Percentiles rank a stretch among this genome's conserved stretches.
These are phyloP conservation scores for Cyrtorhinus lividipennis DNA, from an alignment of 1,140 invertebrate genomes.

Conservation along the genomic window DNA sequence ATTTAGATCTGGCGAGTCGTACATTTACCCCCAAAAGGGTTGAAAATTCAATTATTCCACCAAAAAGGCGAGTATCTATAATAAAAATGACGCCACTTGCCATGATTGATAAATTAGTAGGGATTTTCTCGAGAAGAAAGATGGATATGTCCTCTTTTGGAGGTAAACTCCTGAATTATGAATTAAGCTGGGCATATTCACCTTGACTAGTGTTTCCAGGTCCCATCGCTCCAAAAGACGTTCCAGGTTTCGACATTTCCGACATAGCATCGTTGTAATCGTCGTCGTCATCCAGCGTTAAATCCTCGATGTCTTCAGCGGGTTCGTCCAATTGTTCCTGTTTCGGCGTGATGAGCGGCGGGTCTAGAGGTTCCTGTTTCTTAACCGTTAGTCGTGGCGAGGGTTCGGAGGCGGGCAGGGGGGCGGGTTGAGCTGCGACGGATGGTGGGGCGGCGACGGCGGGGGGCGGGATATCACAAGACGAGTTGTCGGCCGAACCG, in stretches of 20 bases:
- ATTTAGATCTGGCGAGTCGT: too few species aligned
- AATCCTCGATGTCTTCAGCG: conserved; percentile 17
- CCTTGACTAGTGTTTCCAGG: neutral
- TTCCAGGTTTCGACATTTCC: conserved; percentile 19
- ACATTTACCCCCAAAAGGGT: too few species aligned
- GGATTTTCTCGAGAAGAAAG: too few species aligned
- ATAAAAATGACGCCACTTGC: too few species aligned
- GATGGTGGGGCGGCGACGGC: neutral
- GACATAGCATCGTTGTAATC: conserved; percentile 11
- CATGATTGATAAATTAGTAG: too few species aligned
- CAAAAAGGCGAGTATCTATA: too few species aligned
- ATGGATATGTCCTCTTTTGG: too few species aligned
- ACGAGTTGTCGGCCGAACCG: neutral
- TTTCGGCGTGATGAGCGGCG: conserved; percentile 14
- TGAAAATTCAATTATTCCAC: too few species aligned
- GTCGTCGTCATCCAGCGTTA: conserved; percentile 20
- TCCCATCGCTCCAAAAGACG: conserved; percentile 9
- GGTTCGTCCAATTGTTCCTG: conserved; percentile 16
- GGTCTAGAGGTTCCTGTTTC: conserved; percentile 13
- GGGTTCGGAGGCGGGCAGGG: neutral
- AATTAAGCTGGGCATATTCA: too few species aligned
- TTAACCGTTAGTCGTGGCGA: conserved; percentile 6
- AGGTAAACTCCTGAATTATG: too few species aligned
- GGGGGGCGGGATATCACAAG: conserved; percentile 17
- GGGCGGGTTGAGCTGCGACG: neutral